Conservation (phyloP, 2,113 vertebrate genomes). For the Rhabdomys dilectus region DNA sequence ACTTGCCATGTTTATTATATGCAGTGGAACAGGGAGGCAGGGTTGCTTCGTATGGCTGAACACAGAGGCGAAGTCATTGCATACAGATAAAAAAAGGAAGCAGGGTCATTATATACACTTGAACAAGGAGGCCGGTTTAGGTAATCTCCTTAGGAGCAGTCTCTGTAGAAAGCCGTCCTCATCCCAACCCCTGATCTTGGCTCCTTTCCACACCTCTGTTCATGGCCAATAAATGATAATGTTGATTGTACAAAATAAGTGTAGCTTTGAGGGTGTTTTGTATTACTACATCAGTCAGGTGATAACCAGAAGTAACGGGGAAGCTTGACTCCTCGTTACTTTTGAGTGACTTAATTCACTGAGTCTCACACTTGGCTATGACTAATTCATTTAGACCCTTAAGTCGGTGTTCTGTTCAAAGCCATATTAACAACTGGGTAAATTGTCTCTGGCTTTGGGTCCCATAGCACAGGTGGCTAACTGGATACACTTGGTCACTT, state of each 20-base stretch:
- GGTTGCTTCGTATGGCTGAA: not conserved
- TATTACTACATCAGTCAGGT: not conserved
- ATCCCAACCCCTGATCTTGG: not conserved
- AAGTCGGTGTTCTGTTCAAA: not conserved
- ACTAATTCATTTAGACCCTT: not conserved
- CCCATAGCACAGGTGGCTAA: not conserved
- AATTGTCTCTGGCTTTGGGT: not conserved
- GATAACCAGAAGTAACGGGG: not conserved
- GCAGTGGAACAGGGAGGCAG: not conserved
- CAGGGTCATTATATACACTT: not conserved
- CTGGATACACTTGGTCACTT: not conserved
- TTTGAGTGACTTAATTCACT: not conserved
- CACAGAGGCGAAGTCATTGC: not conserved
- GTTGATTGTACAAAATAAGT: not conserved
- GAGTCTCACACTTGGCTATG: not conserved
- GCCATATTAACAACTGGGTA: not conserved
- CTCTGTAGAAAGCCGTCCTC: not conserved
- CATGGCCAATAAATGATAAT: not conserved
- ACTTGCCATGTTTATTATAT: not conserved
- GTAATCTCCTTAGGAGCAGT: not conserved
- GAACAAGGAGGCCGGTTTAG: not conserved
- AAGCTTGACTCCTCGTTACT: not conserved
- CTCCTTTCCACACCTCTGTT: not conserved
- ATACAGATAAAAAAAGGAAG: not conserved
- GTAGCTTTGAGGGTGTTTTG: not conserved